Conservation (phyloP, 2,113 vertebrate genomes). For the Hydrochoerus hydrochaeris region DNA sequence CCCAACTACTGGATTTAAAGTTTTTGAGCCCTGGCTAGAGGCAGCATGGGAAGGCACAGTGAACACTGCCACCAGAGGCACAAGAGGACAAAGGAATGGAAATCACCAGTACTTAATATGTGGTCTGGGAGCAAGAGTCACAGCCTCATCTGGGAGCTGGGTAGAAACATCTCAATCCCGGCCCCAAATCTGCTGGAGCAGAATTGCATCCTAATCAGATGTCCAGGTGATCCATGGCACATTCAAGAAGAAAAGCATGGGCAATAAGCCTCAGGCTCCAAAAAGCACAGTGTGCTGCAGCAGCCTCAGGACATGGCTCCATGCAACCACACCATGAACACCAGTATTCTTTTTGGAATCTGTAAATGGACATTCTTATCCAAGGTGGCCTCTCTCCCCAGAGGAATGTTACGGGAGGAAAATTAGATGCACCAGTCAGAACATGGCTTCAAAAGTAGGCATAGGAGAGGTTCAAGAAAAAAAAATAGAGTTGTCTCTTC, state of each 20-base stretch:
- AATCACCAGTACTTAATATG: fast-evolving
- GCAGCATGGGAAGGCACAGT: too few relatives aligned
- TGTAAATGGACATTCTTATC: neutral
- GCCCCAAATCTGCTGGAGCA: neutral
- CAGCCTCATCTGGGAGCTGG: fast-evolving
- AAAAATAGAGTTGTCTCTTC: neutral
- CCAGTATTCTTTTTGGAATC: neutral
- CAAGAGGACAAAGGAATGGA: fast-evolving
- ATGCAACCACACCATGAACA: fast-evolving
- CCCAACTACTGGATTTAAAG: neutral
- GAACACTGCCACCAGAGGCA: fast-evolving
- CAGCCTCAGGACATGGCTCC: neutral
- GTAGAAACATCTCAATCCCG: neutral
- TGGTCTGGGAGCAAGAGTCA: fast-evolving
- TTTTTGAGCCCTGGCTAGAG: neutral
- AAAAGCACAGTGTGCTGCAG: neutral
- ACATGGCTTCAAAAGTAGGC: neutral
- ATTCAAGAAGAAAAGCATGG: neutral
- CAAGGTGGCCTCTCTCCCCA: neutral
- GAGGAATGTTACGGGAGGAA: neutral
- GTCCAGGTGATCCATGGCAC: fast-evolving
- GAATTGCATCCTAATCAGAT: neutral
- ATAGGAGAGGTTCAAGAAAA: neutral
- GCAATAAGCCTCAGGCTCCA: too few relatives aligned
- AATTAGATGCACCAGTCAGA: neutral